phyloP scores from a whole-genome alignment of 2,113 vertebrate species.

The Brachyhypopomus occidentalis region DNA sequence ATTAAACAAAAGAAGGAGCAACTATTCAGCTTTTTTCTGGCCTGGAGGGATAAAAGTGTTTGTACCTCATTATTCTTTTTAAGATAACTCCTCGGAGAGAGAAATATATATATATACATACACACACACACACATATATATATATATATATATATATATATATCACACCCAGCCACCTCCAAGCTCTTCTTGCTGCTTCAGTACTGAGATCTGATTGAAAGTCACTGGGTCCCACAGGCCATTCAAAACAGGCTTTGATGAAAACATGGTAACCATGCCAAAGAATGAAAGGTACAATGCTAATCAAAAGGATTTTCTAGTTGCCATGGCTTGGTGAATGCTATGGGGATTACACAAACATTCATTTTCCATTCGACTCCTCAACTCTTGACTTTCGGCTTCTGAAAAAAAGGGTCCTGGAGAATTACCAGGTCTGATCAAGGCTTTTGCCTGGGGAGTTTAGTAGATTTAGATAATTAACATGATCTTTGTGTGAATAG shows the following conservation, averaged over 20 bases:
- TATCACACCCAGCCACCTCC: slow-evolving; percentile 57
- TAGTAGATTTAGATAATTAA: slow-evolving; percentile 56
- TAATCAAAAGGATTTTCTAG: slow-evolving; percentile 67
- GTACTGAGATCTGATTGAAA: slow-evolving; percentile 52
- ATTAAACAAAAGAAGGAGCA: slow-evolving; percentile 69
- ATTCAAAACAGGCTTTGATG: slow-evolving; percentile 67
- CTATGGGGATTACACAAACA: slow-evolving; percentile 67
- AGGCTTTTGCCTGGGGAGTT: slow-evolving; percentile 47
- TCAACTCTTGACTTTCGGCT: slow-evolving; percentile 60
- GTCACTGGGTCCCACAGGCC: slow-evolving; percentile 51
- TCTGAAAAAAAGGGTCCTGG: slow-evolving; percentile 60
- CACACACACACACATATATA: too few relatives aligned
- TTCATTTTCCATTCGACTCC: slow-evolving; percentile 60
- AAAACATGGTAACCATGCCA: slow-evolving; percentile 55
- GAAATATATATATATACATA: slow-evolving; percentile 54
- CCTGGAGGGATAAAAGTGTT: slow-evolving; percentile 65
- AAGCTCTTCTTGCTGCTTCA: slow-evolving; percentile 49
- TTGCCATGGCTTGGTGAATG: slow-evolving; percentile 54
- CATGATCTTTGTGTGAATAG: slow-evolving; percentile 50
- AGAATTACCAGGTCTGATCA: slow-evolving; percentile 58
- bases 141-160: slow-evolving; percentile 38
- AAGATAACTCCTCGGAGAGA: slow-evolving; percentile 57
- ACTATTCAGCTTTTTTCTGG: slow-evolving; percentile 64
- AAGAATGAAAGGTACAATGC: slow-evolving; percentile 59
- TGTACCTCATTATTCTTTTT: slow-evolving; percentile 63